phyloP scores from a whole-genome alignment of 1,140 invertebrate species.

The Eupristina koningsbergeri region DNA sequence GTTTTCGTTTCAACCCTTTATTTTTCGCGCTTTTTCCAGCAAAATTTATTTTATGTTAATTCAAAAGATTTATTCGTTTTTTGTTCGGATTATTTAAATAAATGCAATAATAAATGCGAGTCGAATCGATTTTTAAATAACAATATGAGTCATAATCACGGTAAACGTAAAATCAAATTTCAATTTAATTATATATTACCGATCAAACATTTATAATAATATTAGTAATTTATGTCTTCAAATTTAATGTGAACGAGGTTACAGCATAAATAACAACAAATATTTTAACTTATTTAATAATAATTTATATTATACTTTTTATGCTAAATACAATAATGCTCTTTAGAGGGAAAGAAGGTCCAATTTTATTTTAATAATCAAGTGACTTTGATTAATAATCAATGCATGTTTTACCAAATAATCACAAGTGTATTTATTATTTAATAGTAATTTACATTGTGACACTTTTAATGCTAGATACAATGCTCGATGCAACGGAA shows the following conservation, averaged over 20 bases:
- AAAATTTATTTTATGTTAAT: too few relatives aligned
- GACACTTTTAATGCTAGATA: conserved; percentile 43
- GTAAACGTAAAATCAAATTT: too few relatives aligned
- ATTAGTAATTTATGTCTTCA: background rate
- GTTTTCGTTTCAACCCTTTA: too few relatives aligned
- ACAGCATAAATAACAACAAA: conserved; percentile 17
- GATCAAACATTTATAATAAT: too few relatives aligned
- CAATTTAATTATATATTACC: too few relatives aligned
- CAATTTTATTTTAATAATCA: conserved; percentile 21
- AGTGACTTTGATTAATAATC: conserved; percentile 22
- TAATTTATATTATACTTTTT: conserved; percentile 49
- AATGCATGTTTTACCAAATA: background rate
- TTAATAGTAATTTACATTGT: conserved; percentile 38
- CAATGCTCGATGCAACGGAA: conserved; percentile 38
- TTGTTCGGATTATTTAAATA: too few relatives aligned
- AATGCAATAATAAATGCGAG: too few relatives aligned
- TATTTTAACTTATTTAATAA: conserved; percentile 31
- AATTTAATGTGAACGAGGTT: background rate
- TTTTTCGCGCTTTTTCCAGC: too few relatives aligned
- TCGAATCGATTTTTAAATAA: too few relatives aligned
- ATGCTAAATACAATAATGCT: conserved; percentile 44
- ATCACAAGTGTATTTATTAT: background rate
- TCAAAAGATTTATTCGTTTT: too few relatives aligned
- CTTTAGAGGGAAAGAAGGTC: conserved; percentile 43
- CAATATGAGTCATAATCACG: too few relatives aligned